A percentile compares a stretch with the other conserved stretches of the same genome.
These are phyloP conservation scores for Talpa occidentalis DNA, from an alignment of 2,113 vertebrate genomes.

Conservation along the genomic window DNA sequence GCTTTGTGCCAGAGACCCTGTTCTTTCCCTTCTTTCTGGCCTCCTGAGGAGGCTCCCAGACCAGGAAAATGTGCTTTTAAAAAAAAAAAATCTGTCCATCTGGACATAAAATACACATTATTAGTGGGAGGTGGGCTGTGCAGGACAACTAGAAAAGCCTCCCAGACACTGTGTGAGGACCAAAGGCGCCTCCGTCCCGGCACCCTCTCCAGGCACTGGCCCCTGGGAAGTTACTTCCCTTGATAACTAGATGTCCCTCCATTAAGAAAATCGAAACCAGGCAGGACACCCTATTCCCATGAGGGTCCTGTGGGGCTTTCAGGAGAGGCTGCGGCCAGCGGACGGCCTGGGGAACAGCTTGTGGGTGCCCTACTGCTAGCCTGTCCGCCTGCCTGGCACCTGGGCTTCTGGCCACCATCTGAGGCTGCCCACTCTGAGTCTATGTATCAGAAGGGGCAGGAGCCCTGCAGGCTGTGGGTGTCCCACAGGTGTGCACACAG, in stretches of 20 bases:
- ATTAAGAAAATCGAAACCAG: not conserved
- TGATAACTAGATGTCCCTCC: rapidly evolving
- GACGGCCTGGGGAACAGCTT: not conserved
- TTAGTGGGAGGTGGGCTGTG: not conserved
- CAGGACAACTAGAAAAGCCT: not conserved
- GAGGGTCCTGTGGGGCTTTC: rapidly evolving
- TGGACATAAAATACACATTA: not conserved
- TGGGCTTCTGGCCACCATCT: rapidly evolving
- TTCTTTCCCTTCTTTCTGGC: not conserved
- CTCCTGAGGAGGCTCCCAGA: not conserved
- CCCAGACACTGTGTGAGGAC: not conserved
- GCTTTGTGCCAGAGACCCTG: not conserved
- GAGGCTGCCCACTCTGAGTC: not conserved
- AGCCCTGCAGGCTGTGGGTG: conserved; percentile 79
- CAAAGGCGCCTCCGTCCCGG: not conserved
- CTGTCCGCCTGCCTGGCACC: too few species aligned
- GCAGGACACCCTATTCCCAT: too few species aligned
- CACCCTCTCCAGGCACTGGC: not conserved
- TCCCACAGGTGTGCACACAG: conserved; percentile 86
- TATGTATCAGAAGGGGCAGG: conserved; percentile 87
- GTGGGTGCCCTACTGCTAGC: too few species aligned
- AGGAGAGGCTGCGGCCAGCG: rapidly evolving
- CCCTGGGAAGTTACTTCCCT: not conserved
- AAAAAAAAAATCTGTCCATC: not conserved
- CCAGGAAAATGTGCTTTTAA: not conserved